Percentiles rank a stretch among this genome's conserved stretches.
Conservation (phyloP, 2,888 invertebrate species). For the Chesias legatella region DNA sequence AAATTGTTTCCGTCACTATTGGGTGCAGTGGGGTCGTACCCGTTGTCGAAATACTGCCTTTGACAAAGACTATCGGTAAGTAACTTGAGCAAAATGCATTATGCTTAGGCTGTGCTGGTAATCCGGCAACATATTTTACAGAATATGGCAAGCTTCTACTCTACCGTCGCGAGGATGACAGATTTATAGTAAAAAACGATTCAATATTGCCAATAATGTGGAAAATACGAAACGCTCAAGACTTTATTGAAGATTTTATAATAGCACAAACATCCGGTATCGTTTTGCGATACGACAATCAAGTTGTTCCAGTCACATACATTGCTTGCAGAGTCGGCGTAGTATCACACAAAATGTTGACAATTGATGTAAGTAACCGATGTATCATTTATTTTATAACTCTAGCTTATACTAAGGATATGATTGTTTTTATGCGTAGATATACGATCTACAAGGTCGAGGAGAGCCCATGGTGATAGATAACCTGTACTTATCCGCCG, state of each 20-base stretch:
- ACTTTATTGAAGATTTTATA: slow-evolving; percentile 67
- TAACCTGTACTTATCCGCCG: slow-evolving; percentile 68
- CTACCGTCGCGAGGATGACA: slow-evolving; percentile 68
- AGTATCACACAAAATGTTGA: slow-evolving; percentile 55
- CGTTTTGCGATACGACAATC: slow-evolving; percentile 62
- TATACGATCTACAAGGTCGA: slow-evolving; percentile 66
- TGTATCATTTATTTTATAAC: background rate
- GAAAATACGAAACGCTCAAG: slow-evolving; percentile 66
- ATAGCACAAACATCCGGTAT: slow-evolving; percentile 63
- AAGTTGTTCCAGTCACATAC: slow-evolving; percentile 73
- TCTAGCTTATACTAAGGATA: background rate
- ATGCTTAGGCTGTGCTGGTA: no score
- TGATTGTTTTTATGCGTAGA: slow-evolving; percentile 35
- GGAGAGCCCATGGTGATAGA: slow-evolving; percentile 68
- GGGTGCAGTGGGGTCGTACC: slow-evolving; percentile 75
- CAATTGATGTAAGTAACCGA: slow-evolving; percentile 60
- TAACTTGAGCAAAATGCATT: background rate
- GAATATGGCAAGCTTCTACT: slow-evolving; percentile 79
- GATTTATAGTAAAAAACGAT: slow-evolving; percentile 77
- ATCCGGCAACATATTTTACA: no score
- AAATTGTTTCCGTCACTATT: slow-evolving; percentile 72
- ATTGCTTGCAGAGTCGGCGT: slow-evolving; percentile 67
- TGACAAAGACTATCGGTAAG: slow-evolving; percentile 62
- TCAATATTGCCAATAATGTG: slow-evolving; percentile 79
- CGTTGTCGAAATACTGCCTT: slow-evolving; percentile 68